Base-by-base conservation (phyloP, 2,888 invertebrate genomes). In the Agriopis leucophaearia region DNA sequence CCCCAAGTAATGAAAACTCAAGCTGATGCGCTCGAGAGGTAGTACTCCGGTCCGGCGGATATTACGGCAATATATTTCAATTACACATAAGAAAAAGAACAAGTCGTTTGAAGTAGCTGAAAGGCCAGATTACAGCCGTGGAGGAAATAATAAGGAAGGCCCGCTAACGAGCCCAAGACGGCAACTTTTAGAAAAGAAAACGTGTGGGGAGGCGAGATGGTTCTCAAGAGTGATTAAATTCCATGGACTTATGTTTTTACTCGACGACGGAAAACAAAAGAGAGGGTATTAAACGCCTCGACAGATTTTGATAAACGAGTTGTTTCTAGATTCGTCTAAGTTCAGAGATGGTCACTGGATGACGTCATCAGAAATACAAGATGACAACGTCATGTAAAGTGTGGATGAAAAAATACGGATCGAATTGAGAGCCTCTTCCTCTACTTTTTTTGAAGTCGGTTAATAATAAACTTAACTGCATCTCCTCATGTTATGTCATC, bases 11-110 rank as follows among this genome's bases (percentile, higher is more conserved):
- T 93, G 92, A 94, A 94, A 94, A 90, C 90, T 92, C 88, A 78
- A 88, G 88, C 87, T 89, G 91, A 91, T 92, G 91, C 88, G 89
- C 90, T 91, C 86, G 83, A 91, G 90, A 88, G 88, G 88, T 83
- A 83, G 84, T 86, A 86, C 88, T 87, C 88, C 85, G 87, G 92
- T 88, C 91, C 90, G 86, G 82, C 88, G 92, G 92, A 93, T 93
- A 94, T 93, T 93, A 92, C 89, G 88, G 92, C 92, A 94, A 94
- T 94, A 92, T 92, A 94, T 94, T 92, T 94, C 93, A 94, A 94
- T 94, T 94, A 94, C 93, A 92, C 88, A 89, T 91, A 91, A 92
- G 93, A 93, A 93, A 93, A 93, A 94, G 92, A 92, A 89, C 92
- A 91, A 94, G 92, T 92, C 91, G 89, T 92, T 91, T 91, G 89